Evolutionary conservation across 2,113 vertebrate genomes (phyloP), one percentile per base, ranked within the genome.

Genomic region (Pseudorasbora parva): DNA sequence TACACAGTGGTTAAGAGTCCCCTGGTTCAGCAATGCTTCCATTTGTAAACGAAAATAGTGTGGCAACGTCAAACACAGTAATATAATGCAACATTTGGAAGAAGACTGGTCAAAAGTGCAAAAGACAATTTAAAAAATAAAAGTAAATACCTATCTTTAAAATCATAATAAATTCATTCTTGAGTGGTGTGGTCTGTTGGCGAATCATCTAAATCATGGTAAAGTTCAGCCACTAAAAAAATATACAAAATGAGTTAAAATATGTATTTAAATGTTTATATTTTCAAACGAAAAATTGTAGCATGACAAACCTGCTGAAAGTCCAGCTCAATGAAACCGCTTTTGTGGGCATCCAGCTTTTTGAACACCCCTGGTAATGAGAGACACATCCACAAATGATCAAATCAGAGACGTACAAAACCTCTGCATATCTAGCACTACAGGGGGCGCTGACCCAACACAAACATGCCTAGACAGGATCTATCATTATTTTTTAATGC

Each of bases 251-350:
- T 43, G 8, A 15, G 7, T 15, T 71, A 14, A 69, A 85, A 1
- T n/a, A 19, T 77, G 10, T 14, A 15, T 43, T 62, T 43, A n/a
- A 77, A 49, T 25, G 9, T 43, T 15, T 21, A 12, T 64, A 21
- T n/a, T 2, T 21, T 37, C 37, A 17, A 47, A 51, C 17, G 8
- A 14, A 27, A 15, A 10, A 0, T n/a, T 15, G 23, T 10, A 47
- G 37, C 9, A 10, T 14, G 12, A 47, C 51, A 45, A 60, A 69
- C 92, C 89, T 87, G 88, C 68, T 82, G 79, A 30, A 93, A 54
- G 84, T 93, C 83, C 81, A 93, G 30, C 30, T 91, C 85, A 19
- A 93, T 90, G 80, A 27, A 86, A 12, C 92, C 92, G 8, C 41
- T 86, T 5, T 90, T 75, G 71, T 87, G 82, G 41, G 84, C 73